Percentiles rank a stretch among this genome's conserved stretches.
Conservation (phyloP, 2,888 invertebrate genomes). For the Cataglyphis livida region DNA sequence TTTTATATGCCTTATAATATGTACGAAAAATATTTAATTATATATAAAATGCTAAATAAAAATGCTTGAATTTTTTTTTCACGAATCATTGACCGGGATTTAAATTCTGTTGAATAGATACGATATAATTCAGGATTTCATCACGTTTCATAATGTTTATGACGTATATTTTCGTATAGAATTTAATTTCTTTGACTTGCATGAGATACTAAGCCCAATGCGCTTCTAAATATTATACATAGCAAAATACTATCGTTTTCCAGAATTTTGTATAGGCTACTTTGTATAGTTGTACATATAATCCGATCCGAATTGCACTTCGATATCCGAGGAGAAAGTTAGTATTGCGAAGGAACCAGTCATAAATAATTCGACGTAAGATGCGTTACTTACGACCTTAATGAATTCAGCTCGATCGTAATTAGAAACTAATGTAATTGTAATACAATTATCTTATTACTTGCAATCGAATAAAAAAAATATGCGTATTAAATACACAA, state of each 20-base stretch:
- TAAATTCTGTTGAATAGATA: not conserved
- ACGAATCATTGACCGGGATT: not conserved
- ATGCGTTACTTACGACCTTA: slow-evolving; percentile 22
- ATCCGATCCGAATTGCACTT: slow-evolving; percentile 40
- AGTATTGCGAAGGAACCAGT: slow-evolving; percentile 39
- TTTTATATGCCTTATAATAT: not conserved
- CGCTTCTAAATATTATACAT: not conserved
- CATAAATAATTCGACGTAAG: slow-evolving; percentile 30
- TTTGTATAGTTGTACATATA: slow-evolving; percentile 32
- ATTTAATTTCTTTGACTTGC: slow-evolving; percentile 21
- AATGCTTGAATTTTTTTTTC: not conserved
- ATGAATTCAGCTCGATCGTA: not conserved
- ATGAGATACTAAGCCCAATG: slow-evolving; percentile 2
- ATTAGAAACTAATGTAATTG: not conserved
- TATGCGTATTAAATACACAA: not conserved
- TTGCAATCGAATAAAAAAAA: not conserved
- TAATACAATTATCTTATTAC: not conserved
- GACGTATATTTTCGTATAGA: not conserved
- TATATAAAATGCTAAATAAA: not conserved
- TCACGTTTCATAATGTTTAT: not conserved
- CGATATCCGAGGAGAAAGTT: slow-evolving; percentile 45
- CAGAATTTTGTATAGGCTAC: slow-evolving; percentile 21
- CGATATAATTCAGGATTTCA: not conserved
- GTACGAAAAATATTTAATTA: not conserved
- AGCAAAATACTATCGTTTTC: not conserved